Conservation (phyloP, 1,140 invertebrate genomes). For the Ceratosolen solmsi region DNA sequence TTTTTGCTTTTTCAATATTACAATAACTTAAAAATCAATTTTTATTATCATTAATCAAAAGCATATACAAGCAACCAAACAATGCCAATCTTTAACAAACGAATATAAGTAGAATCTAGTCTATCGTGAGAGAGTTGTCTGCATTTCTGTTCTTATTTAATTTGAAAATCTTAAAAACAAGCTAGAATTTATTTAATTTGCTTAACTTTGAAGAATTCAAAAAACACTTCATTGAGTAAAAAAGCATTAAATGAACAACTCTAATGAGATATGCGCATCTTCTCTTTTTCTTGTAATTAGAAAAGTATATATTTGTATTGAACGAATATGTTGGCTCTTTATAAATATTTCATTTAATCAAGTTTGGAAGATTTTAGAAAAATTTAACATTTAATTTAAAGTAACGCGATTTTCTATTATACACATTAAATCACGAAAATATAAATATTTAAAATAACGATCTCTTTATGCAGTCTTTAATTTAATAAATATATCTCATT, state of each 20-base stretch:
- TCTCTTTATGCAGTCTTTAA: conserved; percentile 26
- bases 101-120: conserved; percentile 44
- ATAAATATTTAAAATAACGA: conserved; percentile 23
- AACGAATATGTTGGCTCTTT: conserved; percentile 20
- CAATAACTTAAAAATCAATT: conserved; percentile 46
- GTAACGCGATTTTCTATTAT: not conserved
- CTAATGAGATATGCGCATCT: not conserved
- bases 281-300: conserved; percentile 19
- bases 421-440: too few species aligned
- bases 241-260: conserved; percentile 12
- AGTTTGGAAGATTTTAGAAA: not conserved
- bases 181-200: conserved; percentile 43
- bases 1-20: conserved; percentile 31
- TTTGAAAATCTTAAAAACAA: conserved; percentile 46
- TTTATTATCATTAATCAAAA: conserved; percentile 19
- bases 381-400: conserved; percentile 11
- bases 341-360: conserved; percentile 19
- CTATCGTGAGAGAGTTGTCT: conserved; percentile 32
- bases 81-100: conserved; percentile 42
- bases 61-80: conserved; percentile 16
- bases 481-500: conserved; percentile 26
- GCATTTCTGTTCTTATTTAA: conserved; percentile 16
- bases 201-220: conserved; percentile 32
- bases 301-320: conserved; percentile 35
- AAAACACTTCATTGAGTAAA: conserved; percentile 17